Evolutionary conservation across 2,797 vertebrate species (phyloP).

Genomic region (Thripadectes ignobilis): DNA sequence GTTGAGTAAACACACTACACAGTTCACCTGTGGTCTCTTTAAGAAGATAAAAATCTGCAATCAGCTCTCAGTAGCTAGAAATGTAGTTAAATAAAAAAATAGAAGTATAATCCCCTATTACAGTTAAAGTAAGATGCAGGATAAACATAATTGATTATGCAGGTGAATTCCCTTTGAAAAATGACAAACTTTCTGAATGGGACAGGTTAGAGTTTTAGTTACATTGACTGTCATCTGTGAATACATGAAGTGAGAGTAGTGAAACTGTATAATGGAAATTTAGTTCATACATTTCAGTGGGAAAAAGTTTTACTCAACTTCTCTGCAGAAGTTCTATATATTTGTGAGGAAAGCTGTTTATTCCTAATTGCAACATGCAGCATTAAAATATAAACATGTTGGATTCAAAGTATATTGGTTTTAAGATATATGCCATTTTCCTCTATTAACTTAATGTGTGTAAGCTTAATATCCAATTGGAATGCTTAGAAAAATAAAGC

Average conservation of each 20-base stretch:
- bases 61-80: background rate
- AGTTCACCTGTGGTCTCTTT: background rate
- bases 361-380: background rate
- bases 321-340: fast-evolving
- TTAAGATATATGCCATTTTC: background rate
- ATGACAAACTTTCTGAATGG: background rate
- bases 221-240: background rate
- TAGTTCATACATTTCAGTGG: background rate
- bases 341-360: background rate
- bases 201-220: background rate
- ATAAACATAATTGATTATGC: background rate
- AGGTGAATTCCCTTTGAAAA: background rate
- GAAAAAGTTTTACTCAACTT: background rate
- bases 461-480: background rate
- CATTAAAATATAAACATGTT: background rate
- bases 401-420: background rate
- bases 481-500: background rate
- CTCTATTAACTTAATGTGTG: background rate
- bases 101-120: background rate
- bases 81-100: background rate
- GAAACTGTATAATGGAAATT: background rate
- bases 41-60: background rate
- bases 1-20: background rate
- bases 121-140: background rate
- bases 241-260: background rate